Evolutionary conservation across 2,113 vertebrate genomes (phyloP).

Genomic region (Uria lomvia): DNA sequence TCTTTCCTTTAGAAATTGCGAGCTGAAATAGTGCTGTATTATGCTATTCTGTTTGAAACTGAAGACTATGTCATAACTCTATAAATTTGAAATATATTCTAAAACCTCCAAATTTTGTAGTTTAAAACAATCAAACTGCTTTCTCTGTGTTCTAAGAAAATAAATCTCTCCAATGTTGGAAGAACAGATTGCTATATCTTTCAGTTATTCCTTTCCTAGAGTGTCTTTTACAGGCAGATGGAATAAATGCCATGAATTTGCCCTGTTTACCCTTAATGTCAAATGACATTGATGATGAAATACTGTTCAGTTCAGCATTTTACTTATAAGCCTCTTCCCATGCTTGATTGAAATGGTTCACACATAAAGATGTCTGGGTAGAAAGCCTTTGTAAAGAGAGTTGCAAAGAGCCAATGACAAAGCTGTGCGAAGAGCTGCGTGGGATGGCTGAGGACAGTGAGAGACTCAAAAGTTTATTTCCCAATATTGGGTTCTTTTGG

Average conservation of each 20-base stretch:
- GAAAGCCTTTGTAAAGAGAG: neutral
- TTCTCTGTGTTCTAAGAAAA: neutral
- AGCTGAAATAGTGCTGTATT: neutral
- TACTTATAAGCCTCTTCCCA: neutral
- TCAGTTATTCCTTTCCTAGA: neutral
- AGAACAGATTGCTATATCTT: neutral
- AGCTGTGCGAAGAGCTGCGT: neutral
- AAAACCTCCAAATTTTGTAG: neutral
- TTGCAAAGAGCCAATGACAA: neutral
- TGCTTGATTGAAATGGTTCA: neutral
- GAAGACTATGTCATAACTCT: neutral
- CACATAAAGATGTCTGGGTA: neutral
- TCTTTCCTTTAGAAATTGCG: neutral
- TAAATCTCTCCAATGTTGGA: neutral
- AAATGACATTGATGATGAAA: neutral
- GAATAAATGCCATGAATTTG: neutral
- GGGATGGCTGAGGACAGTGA: neutral
- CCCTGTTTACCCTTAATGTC: neutral
- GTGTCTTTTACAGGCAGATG: neutral
- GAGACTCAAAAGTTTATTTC: neutral
- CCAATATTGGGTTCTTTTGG: neutral
- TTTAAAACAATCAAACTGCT: neutral
- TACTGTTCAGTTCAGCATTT: accelerated
- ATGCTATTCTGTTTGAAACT: neutral
- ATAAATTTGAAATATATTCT: neutral